Evolutionary conservation across 2,113 vertebrate species (phyloP).

Genomic region (Rafetus swinhoei): DNA sequence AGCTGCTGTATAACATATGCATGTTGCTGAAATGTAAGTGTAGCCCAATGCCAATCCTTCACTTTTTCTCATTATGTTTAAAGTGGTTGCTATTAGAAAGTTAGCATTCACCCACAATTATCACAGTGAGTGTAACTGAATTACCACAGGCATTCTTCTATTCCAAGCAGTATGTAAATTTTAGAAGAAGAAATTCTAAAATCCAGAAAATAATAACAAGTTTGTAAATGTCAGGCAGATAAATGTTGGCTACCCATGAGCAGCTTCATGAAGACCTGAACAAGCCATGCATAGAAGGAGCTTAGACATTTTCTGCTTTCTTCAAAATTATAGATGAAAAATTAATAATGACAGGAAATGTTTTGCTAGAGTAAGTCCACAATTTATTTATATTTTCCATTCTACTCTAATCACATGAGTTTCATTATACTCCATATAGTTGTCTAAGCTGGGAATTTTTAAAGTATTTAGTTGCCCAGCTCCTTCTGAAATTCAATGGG

Average conservation of each 20-base stretch:
- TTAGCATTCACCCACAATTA: neutral
- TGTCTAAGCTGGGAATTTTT: neutral
- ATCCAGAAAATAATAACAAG: neutral
- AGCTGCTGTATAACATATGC: neutral
- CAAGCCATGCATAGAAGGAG: neutral
- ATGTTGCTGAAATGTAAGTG: neutral
- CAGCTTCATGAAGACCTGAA: neutral
- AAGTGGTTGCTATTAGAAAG: neutral
- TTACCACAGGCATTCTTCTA: neutral
- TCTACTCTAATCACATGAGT: neutral
- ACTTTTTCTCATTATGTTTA: neutral
- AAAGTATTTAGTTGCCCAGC: neutral
- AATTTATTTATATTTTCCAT: neutral
- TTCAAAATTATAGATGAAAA: neutral
- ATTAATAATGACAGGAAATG: neutral
- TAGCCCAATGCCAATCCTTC: neutral
- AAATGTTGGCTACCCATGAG: neutral
- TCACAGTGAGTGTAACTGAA: neutral
- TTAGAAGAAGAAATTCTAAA: neutral
- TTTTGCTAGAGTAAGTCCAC: neutral
- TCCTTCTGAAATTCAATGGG: neutral
- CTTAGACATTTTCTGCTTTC: neutral
- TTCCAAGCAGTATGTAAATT: neutral
- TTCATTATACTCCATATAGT: neutral
- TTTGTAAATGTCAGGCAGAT: neutral